Percentiles rank a stretch among this genome's conserved stretches.
Conservation (phyloP, 2,797 vertebrate genomes). For the Sebastes goodei region DNA sequence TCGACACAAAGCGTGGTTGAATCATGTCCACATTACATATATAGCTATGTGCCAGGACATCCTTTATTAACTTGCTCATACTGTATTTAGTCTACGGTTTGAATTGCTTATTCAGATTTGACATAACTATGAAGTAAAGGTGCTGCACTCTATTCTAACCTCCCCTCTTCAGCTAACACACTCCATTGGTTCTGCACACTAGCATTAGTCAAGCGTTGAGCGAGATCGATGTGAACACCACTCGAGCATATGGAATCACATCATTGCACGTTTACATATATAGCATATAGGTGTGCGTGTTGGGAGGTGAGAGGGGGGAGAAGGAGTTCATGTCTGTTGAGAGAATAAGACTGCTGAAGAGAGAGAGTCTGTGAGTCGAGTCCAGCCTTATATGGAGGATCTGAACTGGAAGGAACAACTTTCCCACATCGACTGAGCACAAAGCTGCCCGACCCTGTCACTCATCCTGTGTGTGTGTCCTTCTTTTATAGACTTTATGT, state of each 20-base stretch:
- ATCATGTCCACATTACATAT: background rate
- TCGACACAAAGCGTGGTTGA: background rate
- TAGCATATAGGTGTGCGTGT: background rate
- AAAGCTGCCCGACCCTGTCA: constrained; percentile 53
- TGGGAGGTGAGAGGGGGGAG: background rate
- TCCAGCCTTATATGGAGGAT: constrained; percentile 40
- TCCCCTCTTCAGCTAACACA: background rate
- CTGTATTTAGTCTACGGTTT: background rate
- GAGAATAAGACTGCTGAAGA: background rate
- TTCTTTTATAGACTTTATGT: background rate
- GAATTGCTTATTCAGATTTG: background rate
- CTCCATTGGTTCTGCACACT: constrained; percentile 19
- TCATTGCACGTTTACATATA: background rate
- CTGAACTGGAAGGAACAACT: constrained; percentile 50
- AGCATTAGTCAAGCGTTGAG: constrained; percentile 3
- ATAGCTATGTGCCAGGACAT: background rate
- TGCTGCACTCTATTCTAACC: background rate
- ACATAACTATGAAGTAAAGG: constrained; percentile 1
- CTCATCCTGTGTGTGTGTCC: constrained; percentile 23
- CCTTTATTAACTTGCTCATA: background rate
- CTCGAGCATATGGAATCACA: constrained; percentile 9
- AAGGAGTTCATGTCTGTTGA: background rate
- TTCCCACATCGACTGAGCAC: constrained; percentile 41
- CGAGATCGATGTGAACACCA: constrained; percentile 7
- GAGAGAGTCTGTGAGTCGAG: constrained; percentile 2